Evolutionary conservation across 2,888 invertebrate species (phyloP).

Genomic region (Ochropacha duplaris): DNA sequence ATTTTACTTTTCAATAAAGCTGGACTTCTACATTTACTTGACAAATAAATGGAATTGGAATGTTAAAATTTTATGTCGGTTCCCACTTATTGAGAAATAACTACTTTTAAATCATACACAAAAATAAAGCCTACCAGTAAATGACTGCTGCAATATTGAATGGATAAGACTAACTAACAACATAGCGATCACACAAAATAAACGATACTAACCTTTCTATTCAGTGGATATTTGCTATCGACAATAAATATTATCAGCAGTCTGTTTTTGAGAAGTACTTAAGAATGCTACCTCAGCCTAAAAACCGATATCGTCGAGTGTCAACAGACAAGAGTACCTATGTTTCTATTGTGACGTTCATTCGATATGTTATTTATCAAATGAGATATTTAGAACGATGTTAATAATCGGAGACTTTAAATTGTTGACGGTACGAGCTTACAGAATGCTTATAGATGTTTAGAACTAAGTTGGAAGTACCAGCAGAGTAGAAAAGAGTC

Average conservation of each 20-base stretch:
- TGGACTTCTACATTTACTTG: not conserved
- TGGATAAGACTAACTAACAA: not conserved
- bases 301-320: too few species aligned
- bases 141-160: not conserved
- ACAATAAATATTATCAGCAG: too few species aligned
- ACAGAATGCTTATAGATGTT: not conserved
- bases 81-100: not conserved
- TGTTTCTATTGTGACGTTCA: not conserved
- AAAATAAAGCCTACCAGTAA: not conserved
- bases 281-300: not conserved
- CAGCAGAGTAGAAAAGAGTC: not conserved
- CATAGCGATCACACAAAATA: not conserved
- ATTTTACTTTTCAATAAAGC: not conserved
- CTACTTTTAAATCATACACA: not conserved
- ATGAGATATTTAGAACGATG: not conserved
- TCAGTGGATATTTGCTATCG: too few species aligned
- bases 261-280: too few species aligned
- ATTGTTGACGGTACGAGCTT: not conserved
- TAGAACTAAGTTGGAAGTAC: not conserved
- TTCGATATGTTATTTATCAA: not conserved
- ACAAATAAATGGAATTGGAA: not conserved
- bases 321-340: not conserved
- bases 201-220: too few species aligned
- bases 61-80: not conserved
- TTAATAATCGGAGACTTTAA: not conserved